Base-by-base conservation (phyloP, 2,888 invertebrate species). In the Hemistola chrysoprasaria region DNA sequence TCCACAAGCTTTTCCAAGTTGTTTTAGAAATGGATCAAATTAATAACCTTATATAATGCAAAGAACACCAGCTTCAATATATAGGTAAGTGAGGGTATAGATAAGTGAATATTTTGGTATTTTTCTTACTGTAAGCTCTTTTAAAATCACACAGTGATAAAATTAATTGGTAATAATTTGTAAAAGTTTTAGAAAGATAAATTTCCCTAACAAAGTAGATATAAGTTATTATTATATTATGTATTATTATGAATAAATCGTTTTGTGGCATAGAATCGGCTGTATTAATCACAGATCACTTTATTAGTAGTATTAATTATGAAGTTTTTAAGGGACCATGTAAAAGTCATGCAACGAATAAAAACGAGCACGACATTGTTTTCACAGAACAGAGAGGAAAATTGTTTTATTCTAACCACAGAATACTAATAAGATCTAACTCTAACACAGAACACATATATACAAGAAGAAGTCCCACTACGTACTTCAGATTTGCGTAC, bases 201-300 rank as follows among this genome's bases (percentile, higher is more conserved):
- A 39, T 39, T 25, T 39, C 43, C 43, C 29, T 43, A 22, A 34
- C 33, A 28, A 29, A 33, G 39, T 40, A 36, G 21, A 22, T 9
- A 22, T 22, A 8, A 21, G 22, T n/a, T 22, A 22, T 7, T 29
- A 37, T 28, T 30, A 32, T 53, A n/a, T n/a, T n/a, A 47, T 40
- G 41, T 40, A 31, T 34, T 37, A 35, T 23, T 45, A 45, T 38
- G 30, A 70, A 65, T 69, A 71, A 69, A 72, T 65, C 62, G 59
- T 67, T 62, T 68, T 64, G 63, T 69, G 66, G 66, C 65, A 65
- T 48, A 42, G 40, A 37, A 24, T 9, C 11, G 26, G 6, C 31
- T 44, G 28, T 50, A 28, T 28, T 39, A 26, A 3, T 10, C 2
- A 26, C 3, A 6, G n/a, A n/a, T n/a, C n/a, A n/a, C n/a, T n/a